Evolutionary conservation across 1,140 invertebrate genomes (phyloP).

Genomic region (Aphis gossypii): DNA sequence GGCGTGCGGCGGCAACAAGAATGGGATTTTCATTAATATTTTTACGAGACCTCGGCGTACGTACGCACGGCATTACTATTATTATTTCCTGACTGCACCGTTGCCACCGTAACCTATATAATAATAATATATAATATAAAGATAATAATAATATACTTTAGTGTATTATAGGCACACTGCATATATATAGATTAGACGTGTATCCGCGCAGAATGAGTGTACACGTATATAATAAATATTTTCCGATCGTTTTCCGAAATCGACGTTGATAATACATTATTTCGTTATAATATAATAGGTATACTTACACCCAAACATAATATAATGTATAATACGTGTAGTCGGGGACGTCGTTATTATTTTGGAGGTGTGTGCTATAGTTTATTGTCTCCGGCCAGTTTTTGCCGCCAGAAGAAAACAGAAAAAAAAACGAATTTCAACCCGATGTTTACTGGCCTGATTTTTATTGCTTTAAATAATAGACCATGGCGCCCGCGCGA

Average conservation of each 20-base stretch:
- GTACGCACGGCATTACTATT: not conserved
- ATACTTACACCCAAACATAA: not conserved
- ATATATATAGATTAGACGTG: not conserved
- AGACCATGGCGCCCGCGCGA: slow-evolving; percentile 17
- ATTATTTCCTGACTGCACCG: not conserved
- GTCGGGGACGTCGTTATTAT: not conserved
- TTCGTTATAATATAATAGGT: not conserved
- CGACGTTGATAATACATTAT: slow-evolving; percentile 21
- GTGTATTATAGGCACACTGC: not conserved
- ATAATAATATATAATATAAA: not conserved
- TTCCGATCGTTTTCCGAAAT: slow-evolving; percentile 4
- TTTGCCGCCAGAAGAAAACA: not conserved
- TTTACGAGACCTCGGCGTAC: not conserved
- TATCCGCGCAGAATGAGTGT: not conserved
- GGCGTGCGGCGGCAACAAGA: slow-evolving; percentile 12
- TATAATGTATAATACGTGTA: slow-evolving; percentile 19
- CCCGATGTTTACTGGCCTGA: slow-evolving; percentile 42
- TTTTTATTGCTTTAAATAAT: slow-evolving; percentile 58
- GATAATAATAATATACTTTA: not conserved
- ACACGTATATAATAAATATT: slow-evolving; percentile 9
- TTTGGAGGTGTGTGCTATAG: not conserved
- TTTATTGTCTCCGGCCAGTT: not conserved
- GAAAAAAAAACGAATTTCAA: slow-evolving; percentile 36
- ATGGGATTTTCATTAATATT: slow-evolving; percentile 45
- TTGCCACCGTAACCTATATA: slow-evolving; percentile 1